Base-by-base conservation (phyloP, 1,140 invertebrate species). In the Chymomyza costata region DNA sequence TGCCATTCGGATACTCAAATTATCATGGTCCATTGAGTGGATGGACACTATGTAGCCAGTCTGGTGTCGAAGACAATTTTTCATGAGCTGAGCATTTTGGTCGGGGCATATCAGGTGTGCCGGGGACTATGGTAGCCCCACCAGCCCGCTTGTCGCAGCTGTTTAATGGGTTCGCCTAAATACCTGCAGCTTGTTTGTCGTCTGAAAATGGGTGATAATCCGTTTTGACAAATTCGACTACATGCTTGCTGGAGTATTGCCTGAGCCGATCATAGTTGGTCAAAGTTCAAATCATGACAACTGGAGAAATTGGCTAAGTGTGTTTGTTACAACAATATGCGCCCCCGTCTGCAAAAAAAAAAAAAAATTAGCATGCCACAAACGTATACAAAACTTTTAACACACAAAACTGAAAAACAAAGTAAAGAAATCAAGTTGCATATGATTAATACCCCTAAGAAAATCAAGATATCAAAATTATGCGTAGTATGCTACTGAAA, bases 171-270 rank as follows among this genome's bases (percentile, higher is more conserved):
- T 78, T 76, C 73, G 71, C 68, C 71, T 78, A 78, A 78, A 80
- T 80, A 78, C 58, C 80, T 59, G 61, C 34, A 61, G 55, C 56
- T 52, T 53, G 61, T 64, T 11, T 31, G 49, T 44, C 47, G 28
- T 18, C 43, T 15, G 71, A 78, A 78, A 82, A 82, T 82, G 66
- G 78, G 78, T 66, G 78, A 82, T 82, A 82, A 82, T 82, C 78
- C 76, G 78, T 65, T 82, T 82, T 82, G 78, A 82, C 78, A 82
- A 82, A 82, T 82, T 82, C 73, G 70, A 51, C 50, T 78, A 80
- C 73, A 78, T 57, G 66, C 18, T 41, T 41, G 18, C n/a, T 41
- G 18, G n/a, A 11, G 28, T n/a, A n/a, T n/a, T n/a, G n/a, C n/a
- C n/a, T n/a, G n/a, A n/a, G n/a, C n/a, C n/a, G n/a, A n/a, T n/a